Base-by-base conservation (phyloP, 2,797 vertebrate genomes). In the Semaprochilodus insignis region DNA sequence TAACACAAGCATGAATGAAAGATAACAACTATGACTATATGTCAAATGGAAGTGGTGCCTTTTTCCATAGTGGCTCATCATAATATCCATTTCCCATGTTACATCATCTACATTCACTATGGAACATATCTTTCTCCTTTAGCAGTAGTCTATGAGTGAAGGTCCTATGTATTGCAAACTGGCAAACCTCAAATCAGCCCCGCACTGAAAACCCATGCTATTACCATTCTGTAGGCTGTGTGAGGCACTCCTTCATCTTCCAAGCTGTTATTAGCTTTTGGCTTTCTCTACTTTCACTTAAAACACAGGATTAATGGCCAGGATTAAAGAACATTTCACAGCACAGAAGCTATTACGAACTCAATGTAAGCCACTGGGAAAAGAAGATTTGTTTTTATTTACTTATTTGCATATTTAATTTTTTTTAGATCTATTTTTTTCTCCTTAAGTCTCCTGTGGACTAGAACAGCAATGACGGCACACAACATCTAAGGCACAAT, bases 261-360 rank as follows among this genome's bases (percentile, higher is more conserved):
- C 21, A 15, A 15, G 65, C 40, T 74, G 72, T 21, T 74, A 78
- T 54, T 52, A 52, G n/a, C 65, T 67, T 59, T 23, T 21, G 48
- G 6, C 67, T 77, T 74, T 52, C 55, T 59, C 14, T 23, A 59
- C 55, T 60, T 55, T 25, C 14, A 66, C 69, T 63, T 60, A 71
- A 77, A 52, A 63, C 75, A 34, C 34, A 77, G 31, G 59, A 78
- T 78, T 83, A 75, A 69, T 79, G 63, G 54, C 14, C 57, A 25
- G 72, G 62, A 83, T 79, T 69, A 75, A 74, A 79, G 34, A 70
- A 80, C 27, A 75, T 66, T 74, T 79, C 70, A 70, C 54, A 75
- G 71, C 11, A 40, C 25, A 27, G 48, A 54, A 65, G n/a, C 52
- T 48, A 65, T 72, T 75, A 79, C n/a, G 40, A 52, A 57, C 36